Evolutionary conservation across 2,113 vertebrate genomes (phyloP).

Genomic region (Corynorhinus townsendii): DNA sequence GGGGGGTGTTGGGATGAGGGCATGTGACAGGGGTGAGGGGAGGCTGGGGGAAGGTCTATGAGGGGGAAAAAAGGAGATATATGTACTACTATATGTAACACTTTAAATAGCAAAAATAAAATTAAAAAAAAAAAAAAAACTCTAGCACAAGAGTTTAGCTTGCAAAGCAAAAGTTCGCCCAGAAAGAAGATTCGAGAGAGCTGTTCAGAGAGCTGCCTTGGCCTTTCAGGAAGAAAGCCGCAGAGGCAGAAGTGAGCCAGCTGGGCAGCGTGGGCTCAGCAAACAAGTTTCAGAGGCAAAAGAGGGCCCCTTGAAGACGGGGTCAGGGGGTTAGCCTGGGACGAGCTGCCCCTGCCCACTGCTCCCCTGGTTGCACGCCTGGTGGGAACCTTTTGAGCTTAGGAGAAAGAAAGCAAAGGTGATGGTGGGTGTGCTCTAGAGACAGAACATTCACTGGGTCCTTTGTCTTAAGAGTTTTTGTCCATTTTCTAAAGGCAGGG

Average conservation of each 20-base stretch:
- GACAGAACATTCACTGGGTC: neutral
- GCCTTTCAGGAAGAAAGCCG: neutral
- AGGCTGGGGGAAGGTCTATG: too few relatives aligned
- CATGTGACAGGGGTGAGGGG: too few relatives aligned
- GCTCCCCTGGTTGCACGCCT: neutral
- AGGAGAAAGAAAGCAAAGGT: neutral
- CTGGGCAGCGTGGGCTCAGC: neutral
- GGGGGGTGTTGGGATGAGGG: too few relatives aligned
- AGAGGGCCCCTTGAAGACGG: neutral
- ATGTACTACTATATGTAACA: too few relatives aligned
- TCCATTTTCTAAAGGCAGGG: neutral
- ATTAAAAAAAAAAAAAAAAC: neutral
- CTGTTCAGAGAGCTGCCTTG: neutral
- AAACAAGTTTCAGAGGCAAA: neutral
- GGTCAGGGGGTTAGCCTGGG: neutral
- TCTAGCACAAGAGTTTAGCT: neutral
- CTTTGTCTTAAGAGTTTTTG: neutral
- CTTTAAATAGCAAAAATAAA: too few relatives aligned
- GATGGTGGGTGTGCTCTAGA: neutral
- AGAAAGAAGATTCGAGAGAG: neutral
- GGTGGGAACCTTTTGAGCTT: neutral
- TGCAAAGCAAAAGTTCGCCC: neutral
- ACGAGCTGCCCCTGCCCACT: neutral
- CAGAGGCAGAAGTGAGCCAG: neutral
- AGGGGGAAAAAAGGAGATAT: too few relatives aligned